Evolutionary conservation across 2,888 invertebrate genomes (phyloP).

Genomic region (Archips xylosteana): DNA sequence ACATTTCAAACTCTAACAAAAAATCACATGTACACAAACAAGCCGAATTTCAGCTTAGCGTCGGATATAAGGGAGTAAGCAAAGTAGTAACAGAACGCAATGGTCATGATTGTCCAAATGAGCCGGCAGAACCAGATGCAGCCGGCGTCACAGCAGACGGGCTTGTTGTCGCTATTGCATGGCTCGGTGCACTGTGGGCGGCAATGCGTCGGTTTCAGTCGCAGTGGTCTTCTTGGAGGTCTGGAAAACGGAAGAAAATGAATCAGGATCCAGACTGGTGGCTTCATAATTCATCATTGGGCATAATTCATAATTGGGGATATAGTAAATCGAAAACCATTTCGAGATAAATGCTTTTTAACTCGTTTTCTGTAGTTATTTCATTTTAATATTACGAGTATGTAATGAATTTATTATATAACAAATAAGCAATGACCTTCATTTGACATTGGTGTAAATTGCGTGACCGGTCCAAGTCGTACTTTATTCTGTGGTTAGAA

Average conservation of each 20-base stretch:
- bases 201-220: not conserved
- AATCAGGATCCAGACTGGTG: no score
- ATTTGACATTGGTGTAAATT: no score
- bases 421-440: no score
- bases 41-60: conserved; percentile 71
- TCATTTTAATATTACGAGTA: no score
- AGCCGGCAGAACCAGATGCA: conserved; percentile 72
- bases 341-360: no score
- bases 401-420: no score
- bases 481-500: no score
- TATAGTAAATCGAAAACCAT: no score
- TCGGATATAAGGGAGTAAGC: conserved; percentile 67
- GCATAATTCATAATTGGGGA: no score
- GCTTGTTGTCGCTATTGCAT: conserved; percentile 47
- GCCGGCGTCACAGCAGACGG: conserved; percentile 64
- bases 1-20: not conserved
- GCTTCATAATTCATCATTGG: no score
- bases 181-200: not conserved
- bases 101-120: conserved; percentile 59
- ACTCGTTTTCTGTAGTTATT: no score
- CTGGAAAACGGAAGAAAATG: not conserved
- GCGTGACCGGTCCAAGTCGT: no score
- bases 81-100: conserved; percentile 69
- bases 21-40: conserved; percentile 62
- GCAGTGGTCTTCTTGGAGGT: not conserved